Evolutionary conservation across 1,140 invertebrate genomes (phyloP).

Genomic region (Nebria ingens): DNA sequence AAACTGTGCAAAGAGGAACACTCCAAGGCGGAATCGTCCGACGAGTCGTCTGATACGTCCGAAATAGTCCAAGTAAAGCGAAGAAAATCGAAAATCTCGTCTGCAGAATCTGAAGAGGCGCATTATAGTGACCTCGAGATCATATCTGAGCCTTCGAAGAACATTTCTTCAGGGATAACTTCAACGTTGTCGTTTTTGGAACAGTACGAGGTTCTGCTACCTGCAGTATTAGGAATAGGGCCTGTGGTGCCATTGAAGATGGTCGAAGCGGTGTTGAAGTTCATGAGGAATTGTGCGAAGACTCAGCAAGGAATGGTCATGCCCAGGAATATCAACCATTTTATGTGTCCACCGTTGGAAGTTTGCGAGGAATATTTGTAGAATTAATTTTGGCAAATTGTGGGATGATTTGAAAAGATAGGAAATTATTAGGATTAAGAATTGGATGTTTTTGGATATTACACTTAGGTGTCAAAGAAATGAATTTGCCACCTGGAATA

Average conservation of each 20-base stretch:
- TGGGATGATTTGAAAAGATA: no score
- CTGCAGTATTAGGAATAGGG: slow-evolving; percentile 45
- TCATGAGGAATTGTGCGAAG: slow-evolving; percentile 37
- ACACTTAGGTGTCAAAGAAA: no score
- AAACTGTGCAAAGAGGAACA: neutral
- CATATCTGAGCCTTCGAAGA: neutral
- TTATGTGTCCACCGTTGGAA: slow-evolving; percentile 46
- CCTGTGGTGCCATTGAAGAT: slow-evolving; percentile 35
- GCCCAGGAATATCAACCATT: slow-evolving; percentile 49
- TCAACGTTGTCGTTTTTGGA: neutral
- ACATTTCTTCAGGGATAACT: neutral
- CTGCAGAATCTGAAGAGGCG: neutral
- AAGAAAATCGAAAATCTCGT: neutral
- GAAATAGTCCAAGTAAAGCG: neutral
- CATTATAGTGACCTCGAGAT: neutral
- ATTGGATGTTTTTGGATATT: no score
- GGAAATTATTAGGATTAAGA: no score
- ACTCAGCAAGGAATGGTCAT: slow-evolving; percentile 45
- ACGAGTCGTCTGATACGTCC: neutral
- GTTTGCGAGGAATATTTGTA: slow-evolving; percentile 6
- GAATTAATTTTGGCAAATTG: neutral
- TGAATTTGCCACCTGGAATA: no score
- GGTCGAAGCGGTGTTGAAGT: slow-evolving; percentile 37
- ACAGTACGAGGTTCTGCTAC: slow-evolving; percentile 14
- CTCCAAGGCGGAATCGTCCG: neutral